phyloP scores from a whole-genome alignment of 2,888 invertebrate genomes.

The Zhengitettix transpicula region DNA sequence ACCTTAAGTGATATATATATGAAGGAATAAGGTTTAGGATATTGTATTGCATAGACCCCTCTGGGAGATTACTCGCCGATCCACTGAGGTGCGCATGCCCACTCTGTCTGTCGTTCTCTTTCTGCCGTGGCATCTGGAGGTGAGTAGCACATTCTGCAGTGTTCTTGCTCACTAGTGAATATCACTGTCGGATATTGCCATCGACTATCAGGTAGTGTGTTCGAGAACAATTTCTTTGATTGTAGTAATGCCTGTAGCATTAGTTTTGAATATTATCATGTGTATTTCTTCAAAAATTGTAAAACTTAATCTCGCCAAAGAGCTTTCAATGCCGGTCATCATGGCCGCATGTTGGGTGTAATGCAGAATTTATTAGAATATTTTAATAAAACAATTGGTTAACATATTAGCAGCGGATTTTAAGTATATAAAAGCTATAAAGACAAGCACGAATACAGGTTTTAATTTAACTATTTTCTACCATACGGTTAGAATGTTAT shows the following conservation, averaged over 20 bases:
- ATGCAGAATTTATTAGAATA: too few relatives aligned
- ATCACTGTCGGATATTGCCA: slow-evolving; percentile 5
- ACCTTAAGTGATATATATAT: too few relatives aligned
- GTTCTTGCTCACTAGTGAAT: slow-evolving; percentile 4
- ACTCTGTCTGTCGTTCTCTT: slow-evolving; percentile 20
- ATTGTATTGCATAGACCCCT: background rate
- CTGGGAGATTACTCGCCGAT: background rate
- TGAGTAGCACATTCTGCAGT: slow-evolving; percentile 16
- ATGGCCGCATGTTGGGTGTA: slow-evolving; percentile 1
- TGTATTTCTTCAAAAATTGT: background rate
- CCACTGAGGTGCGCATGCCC: slow-evolving; percentile 16
- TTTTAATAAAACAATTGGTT: too few relatives aligned
- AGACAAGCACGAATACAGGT: too few relatives aligned
- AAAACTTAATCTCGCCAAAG: background rate
- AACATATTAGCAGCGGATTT: too few relatives aligned
- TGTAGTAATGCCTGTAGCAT: background rate
- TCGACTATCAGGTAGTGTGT: slow-evolving; percentile 1
- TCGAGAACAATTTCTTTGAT: background rate
- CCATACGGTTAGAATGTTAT: too few relatives aligned
- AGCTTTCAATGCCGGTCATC: slow-evolving; percentile 5
- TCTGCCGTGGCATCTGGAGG: slow-evolving; percentile 23
- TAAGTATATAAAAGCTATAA: too few relatives aligned
- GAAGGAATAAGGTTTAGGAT: too few relatives aligned
- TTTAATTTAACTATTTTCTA: too few relatives aligned
- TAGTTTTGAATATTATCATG: background rate